Base-by-base conservation (phyloP, 2,888 invertebrate species). In the Suillia variegata region DNA sequence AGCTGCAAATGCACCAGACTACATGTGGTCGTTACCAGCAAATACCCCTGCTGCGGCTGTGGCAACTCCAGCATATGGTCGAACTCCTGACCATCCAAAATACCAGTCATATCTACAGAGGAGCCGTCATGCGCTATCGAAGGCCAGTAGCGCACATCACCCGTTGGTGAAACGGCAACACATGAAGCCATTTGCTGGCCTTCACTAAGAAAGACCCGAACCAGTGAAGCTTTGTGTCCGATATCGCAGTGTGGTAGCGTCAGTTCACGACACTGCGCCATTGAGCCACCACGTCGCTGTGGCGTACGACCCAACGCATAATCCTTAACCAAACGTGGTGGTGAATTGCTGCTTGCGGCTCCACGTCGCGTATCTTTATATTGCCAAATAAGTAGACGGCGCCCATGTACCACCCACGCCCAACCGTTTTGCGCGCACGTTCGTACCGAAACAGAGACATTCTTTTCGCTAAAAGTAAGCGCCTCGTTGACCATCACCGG, bases 101-200 rank as follows among this genome's bases (percentile, higher is more conserved):
- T 95, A 2, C 92, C 91, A 58, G 88, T 89, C 47, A 91, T 88
- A 78, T 97, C 96, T 13, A 91, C 87, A 12, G 91, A 94, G 1
- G 91, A 89, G 0, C 91, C 91, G 76, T 95, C 95, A 70, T 96
- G 93, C 0, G 92, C 91, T 34, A 96, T 88, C 3, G 91, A 93
- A 0, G 93, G 87, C 97, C 97, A 98, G 82, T 91, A 96, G 1
- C 96, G 87, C 1, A 95, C 90, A 53, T 90, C 88, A 33, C 96
- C 97, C 77, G 96, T 96, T 1, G 96, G 96, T 0, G 96, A 96
- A 1, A 95, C 94, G 15, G 96, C 95, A 69, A 97, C 87, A 73
- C 94, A 94, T 1, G 93, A 90, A 8, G 94, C 93, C 78, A 89
- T 86, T 78, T 86, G 86, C 63, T 85, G 85, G 1, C 84, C 85